Conservation (phyloP, 64 coral and sea anemone species). For the Acropora yongei region DNA sequence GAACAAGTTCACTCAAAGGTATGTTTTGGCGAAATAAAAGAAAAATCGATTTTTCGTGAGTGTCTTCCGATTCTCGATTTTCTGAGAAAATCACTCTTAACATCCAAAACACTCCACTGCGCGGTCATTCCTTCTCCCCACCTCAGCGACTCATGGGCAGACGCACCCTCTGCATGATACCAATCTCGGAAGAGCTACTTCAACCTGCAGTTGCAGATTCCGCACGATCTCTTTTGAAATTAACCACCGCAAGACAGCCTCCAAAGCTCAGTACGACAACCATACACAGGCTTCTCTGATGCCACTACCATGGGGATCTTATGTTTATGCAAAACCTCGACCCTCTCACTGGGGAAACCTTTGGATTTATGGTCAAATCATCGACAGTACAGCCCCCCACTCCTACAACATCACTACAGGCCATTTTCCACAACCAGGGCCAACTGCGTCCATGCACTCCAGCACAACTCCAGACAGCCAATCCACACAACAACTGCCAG, state of each 20-base stretch:
- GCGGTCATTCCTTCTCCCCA: constrained; percentile 44
- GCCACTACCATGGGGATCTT: neutral
- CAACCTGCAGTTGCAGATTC: constrained; percentile 27
- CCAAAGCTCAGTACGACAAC: constrained; percentile 29
- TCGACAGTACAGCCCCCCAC: neutral
- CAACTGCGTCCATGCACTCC: constrained; percentile 7
- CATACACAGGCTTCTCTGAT: neutral
- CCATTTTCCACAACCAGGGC: neutral
- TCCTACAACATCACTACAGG: constrained; percentile 37
- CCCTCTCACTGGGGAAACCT: neutral
- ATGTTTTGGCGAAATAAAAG: too few species aligned
- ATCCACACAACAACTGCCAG: too few species aligned
- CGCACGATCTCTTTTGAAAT: constrained; percentile 16
- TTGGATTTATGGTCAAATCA: constrained; percentile 8
- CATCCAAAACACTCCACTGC: constrained; percentile 45
- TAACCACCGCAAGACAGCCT: neutral
- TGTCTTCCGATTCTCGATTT: too few species aligned
- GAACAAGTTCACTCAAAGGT: too few species aligned
- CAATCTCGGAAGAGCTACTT: constrained; percentile 35
- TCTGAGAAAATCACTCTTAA: neutral
- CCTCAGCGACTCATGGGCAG: constrained; percentile 43
- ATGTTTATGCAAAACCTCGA: neutral
- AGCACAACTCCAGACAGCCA: neutral
- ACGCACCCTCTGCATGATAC: constrained; percentile 55
- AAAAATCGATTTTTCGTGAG: too few species aligned